Percentiles rank a stretch among this genome's conserved stretches.
Evolutionary conservation across 2,888 invertebrate species (phyloP).

Genomic region (Eupithecia subfuscata): DNA sequence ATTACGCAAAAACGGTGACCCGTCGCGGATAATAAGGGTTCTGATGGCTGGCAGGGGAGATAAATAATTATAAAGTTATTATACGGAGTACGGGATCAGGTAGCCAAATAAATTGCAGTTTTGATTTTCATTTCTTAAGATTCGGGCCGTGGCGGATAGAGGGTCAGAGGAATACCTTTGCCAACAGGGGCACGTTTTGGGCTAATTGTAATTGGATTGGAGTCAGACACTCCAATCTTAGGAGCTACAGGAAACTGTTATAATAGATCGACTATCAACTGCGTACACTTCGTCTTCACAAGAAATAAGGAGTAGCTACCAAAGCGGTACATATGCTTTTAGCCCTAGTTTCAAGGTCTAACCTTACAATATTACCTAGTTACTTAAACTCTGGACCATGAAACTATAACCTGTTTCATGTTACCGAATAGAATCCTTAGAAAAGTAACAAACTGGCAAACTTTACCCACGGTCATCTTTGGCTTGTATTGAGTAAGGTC

Average conservation of each 20-base stretch:
- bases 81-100: constrained; percentile 29
- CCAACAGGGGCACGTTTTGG: background rate
- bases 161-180: background rate
- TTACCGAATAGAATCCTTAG: background rate
- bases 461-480: background rate
- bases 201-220: background rate
- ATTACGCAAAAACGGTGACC: constrained; percentile 47
- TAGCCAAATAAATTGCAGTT: constrained; percentile 23
- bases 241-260: background rate
- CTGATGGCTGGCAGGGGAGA: constrained; percentile 39
- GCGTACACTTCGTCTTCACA: background rate
- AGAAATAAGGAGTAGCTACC: background rate
- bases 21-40: constrained; percentile 44
- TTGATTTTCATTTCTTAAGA: constrained; percentile 10
- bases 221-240: background rate
- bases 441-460: background rate
- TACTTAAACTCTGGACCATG: background rate
- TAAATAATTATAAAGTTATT: constrained; percentile 42
- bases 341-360: background rate
- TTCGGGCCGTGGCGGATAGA: background rate
- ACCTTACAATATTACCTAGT: background rate
- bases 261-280: background rate
- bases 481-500: background rate
- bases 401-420: background rate
- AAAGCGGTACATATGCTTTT: background rate